Conservation (phyloP, 2,113 vertebrate genomes). For the Artemisiospiza belli region DNA sequence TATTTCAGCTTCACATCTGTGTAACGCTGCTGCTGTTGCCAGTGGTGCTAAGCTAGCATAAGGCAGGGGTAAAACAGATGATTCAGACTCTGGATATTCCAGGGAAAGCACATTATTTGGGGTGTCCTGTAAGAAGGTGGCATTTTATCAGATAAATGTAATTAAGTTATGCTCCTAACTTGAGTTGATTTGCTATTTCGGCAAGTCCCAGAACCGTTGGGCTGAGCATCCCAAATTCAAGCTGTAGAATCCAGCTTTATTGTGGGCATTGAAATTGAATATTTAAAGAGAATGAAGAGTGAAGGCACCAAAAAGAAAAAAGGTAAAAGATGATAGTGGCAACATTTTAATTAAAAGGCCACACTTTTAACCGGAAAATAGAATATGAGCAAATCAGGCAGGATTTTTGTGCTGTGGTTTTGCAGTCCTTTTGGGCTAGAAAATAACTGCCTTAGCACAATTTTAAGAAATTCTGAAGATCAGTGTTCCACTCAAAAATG, state of each 20-base stretch:
- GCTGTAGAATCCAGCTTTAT: not conserved
- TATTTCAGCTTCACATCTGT: not conserved
- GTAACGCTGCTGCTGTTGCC: not conserved
- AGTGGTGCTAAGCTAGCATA: not conserved
- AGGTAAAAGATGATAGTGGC: not conserved
- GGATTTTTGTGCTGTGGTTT: not conserved
- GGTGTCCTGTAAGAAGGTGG: conserved; percentile 26
- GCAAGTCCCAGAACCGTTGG: not conserved
- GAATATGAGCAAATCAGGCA: not conserved
- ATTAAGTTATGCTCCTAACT: conserved; percentile 14
- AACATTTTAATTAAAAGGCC: not conserved
- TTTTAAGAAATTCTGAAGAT: conserved; percentile 18
- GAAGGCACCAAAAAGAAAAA: not conserved
- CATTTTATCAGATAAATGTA: conserved; percentile 59
- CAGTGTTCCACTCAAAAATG: not conserved
- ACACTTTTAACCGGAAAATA: not conserved
- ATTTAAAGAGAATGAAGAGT: not conserved
- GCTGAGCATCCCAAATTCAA: not conserved
- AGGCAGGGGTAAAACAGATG: conserved; percentile 16
- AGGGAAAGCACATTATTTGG: conserved; percentile 55
- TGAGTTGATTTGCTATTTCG: not conserved
- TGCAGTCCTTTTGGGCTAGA: not conserved
- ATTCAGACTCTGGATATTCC: not conserved
- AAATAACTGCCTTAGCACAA: not conserved
- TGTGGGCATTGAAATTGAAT: not conserved